Percentiles rank a stretch among this genome's conserved stretches.
Evolutionary conservation across 2,888 invertebrate species (phyloP).

Genomic region (Sycophila texana): DNA sequence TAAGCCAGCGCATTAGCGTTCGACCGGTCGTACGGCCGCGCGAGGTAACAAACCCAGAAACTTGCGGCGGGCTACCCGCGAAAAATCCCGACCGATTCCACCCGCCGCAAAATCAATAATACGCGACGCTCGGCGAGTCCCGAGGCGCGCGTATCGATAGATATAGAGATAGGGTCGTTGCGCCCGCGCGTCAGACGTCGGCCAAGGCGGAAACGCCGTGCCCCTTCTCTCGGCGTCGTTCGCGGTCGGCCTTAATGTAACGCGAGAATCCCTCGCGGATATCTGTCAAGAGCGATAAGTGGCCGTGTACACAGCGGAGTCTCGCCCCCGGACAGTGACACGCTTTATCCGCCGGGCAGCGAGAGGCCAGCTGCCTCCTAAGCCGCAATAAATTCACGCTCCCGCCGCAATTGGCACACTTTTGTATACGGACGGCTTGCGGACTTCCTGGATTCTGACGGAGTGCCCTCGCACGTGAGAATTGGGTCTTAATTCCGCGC

Average conservation of each 20-base stretch:
- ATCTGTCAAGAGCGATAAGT: conserved; percentile 38
- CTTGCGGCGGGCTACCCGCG: too few species aligned
- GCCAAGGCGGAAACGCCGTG: conserved; percentile 2
- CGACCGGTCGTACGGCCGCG: too few species aligned
- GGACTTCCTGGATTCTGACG: neutral
- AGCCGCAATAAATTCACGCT: conserved; percentile 46
- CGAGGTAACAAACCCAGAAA: too few species aligned
- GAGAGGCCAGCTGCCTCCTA: conserved; percentile 23
- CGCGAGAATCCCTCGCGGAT: conserved; percentile 45
- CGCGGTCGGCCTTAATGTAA: conserved; percentile 48
- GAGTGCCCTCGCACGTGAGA: neutral
- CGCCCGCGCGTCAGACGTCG: too few species aligned
- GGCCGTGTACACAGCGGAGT: neutral
- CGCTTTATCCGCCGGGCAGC: neutral
- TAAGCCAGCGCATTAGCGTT: too few species aligned
- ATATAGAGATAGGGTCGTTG: too few species aligned
- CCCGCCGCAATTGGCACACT: conserved; percentile 39
- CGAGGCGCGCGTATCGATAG: too few species aligned
- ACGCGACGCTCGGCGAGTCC: too few species aligned
- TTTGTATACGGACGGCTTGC: conserved; percentile 19
- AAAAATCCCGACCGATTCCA: too few species aligned
- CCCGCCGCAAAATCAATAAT: too few species aligned
- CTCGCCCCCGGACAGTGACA: conserved; percentile 31
- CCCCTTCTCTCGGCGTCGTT: neutral
- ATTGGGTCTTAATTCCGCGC: conserved; percentile 1